Evolutionary conservation across 2,797 vertebrate genomes (phyloP).

Genomic region (Siniperca obscura): DNA sequence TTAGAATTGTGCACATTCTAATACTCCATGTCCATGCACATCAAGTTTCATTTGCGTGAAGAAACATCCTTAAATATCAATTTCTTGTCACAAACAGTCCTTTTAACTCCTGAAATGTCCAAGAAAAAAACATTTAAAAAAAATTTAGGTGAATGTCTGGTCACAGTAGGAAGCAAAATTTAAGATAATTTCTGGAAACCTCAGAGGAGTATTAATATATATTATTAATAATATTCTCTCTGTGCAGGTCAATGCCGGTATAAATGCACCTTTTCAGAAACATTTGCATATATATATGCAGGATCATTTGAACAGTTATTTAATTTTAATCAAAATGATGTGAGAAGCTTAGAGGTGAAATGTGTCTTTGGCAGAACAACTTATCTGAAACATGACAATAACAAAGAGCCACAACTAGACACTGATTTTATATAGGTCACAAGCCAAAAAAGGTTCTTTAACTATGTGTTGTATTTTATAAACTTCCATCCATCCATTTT

Average conservation of each 20-base stretch:
- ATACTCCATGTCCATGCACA: not conserved
- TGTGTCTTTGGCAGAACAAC: no score
- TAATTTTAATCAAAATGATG: no score
- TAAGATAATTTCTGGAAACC: not conserved
- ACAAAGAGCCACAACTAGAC: no score
- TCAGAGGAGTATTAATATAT: not conserved
- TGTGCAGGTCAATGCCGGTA: not conserved
- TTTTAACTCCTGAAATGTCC: not conserved
- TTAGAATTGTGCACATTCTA: not conserved
- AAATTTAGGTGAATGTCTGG: not conserved
- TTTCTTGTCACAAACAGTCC: not conserved
- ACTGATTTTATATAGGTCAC: no score
- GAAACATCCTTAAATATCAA: not conserved
- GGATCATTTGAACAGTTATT: no score
- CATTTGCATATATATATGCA: no score
- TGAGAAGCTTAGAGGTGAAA: no score
- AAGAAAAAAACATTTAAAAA: not conserved
- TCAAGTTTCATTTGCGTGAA: not conserved
- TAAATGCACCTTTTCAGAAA: no score
- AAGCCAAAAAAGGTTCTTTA: no score
- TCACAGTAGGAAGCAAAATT: not conserved
- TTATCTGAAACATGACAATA: no score
- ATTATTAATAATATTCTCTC: not conserved
- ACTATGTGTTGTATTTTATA: no score
- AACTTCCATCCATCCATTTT: no score